Evolutionary conservation across 2,888 invertebrate species (phyloP).

Genomic region (Apodemia mormo): DNA sequence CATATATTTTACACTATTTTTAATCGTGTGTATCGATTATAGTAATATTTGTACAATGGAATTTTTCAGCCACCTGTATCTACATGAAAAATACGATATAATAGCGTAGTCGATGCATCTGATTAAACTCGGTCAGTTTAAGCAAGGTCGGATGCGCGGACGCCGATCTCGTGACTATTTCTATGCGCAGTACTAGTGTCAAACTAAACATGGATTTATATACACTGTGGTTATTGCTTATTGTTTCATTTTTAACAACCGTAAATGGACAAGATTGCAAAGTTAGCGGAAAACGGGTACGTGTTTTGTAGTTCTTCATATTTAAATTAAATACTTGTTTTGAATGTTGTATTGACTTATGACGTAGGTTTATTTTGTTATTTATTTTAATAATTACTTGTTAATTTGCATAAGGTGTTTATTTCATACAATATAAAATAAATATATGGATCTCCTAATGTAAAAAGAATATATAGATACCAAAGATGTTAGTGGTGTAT

Average conservation of each 20-base stretch:
- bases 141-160: conserved; percentile 11
- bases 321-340: not conserved
- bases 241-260: conserved; percentile 37
- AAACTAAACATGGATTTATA: not conserved
- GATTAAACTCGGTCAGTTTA: conserved; percentile 18
- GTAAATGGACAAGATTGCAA: conserved; percentile 61
- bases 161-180: conserved; percentile 12
- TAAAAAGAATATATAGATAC: too few species aligned
- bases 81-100: conserved; percentile 10
- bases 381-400: too few species aligned
- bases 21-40: too few species aligned
- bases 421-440: too few species aligned
- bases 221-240: conserved; percentile 38
- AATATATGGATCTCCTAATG: too few species aligned
- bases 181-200: not conserved
- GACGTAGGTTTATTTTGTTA: too few species aligned
- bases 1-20: too few species aligned
- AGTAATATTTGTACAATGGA: not conserved
- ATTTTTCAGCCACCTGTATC: conserved; percentile 5
- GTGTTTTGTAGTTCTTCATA: not conserved
- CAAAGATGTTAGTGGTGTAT: too few species aligned
- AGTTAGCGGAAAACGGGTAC: conserved; percentile 62
- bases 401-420: too few species aligned
- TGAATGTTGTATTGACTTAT: too few species aligned
- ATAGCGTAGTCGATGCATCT: conserved; percentile 2